These are phyloP conservation scores for Nyctalus aviator DNA, from an alignment of 2,797 vertebrate species.

Conservation along the genomic window DNA sequence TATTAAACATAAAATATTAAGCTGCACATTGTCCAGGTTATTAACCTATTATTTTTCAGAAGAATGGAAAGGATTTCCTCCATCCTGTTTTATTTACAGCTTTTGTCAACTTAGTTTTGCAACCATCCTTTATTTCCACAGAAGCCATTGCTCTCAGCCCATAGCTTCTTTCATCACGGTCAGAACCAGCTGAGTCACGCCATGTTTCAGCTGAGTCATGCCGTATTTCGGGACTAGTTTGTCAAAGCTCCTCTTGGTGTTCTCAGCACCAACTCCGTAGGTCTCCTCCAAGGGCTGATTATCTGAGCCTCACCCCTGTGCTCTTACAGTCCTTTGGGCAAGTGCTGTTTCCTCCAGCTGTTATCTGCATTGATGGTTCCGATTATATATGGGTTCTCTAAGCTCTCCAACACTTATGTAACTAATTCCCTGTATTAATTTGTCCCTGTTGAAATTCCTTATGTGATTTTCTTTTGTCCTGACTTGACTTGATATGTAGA, in stretches of 20 bases:
- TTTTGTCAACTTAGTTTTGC: background rate
- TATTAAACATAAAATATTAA: background rate
- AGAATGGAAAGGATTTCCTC: background rate
- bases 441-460: background rate
- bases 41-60: background rate
- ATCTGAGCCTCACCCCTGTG: background rate
- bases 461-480: background rate
- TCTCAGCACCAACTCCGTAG: no score
- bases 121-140: background rate
- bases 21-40: background rate
- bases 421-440: background rate
- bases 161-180: background rate
- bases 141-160: background rate
- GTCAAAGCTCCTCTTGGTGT: background rate
- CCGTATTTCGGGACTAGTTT: fast-evolving
- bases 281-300: background rate
- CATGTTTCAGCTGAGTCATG: background rate
- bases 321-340: background rate
- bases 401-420: background rate
- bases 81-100: background rate
- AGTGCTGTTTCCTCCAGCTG: background rate
- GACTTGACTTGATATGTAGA: background rate
- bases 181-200: background rate
- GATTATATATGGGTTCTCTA: background rate
- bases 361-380: background rate